Evolutionary conservation across 2,888 invertebrate genomes (phyloP).

Genomic region (Vesta saturnalis): DNA sequence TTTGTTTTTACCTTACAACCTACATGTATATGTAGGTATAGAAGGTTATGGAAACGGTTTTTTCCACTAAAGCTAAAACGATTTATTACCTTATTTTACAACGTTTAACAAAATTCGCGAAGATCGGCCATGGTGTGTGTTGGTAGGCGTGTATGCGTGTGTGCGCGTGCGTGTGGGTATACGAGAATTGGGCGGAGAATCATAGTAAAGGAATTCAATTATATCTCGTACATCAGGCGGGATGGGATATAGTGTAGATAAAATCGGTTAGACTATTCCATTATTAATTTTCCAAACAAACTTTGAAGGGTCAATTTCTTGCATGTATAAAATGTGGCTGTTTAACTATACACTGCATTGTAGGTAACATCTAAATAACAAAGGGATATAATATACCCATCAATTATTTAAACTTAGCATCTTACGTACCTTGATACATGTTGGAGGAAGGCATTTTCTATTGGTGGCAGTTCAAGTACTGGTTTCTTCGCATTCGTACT

Average conservation of each 20-base stretch:
- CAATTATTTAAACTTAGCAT: neutral
- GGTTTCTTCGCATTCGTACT: neutral
- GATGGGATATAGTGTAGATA: neutral
- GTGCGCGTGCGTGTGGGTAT: too few relatives aligned
- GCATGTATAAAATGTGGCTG: neutral
- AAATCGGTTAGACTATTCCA: neutral
- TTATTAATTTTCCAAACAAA: neutral
- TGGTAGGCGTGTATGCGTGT: too few relatives aligned
- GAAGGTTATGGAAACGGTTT: too few relatives aligned
- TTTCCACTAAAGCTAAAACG: too few relatives aligned
- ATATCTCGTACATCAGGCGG: neutral
- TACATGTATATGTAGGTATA: too few relatives aligned
- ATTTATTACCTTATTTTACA: too few relatives aligned
- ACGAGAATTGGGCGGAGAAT: neutral
- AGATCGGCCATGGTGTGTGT: too few relatives aligned
- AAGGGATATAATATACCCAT: neutral
- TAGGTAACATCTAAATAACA: neutral
- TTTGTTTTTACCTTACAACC: too few relatives aligned
- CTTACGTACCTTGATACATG: neutral
- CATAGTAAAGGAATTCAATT: neutral
- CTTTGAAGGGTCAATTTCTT: neutral
- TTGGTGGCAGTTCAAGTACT: neutral
- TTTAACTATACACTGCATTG: neutral
- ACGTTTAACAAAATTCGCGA: too few relatives aligned
- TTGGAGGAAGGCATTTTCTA: neutral